Percentiles rank a stretch among this genome's conserved stretches.
phyloP scores from a whole-genome alignment of 1,140 invertebrate species.

The Trichomalopsis sarcophagae region DNA sequence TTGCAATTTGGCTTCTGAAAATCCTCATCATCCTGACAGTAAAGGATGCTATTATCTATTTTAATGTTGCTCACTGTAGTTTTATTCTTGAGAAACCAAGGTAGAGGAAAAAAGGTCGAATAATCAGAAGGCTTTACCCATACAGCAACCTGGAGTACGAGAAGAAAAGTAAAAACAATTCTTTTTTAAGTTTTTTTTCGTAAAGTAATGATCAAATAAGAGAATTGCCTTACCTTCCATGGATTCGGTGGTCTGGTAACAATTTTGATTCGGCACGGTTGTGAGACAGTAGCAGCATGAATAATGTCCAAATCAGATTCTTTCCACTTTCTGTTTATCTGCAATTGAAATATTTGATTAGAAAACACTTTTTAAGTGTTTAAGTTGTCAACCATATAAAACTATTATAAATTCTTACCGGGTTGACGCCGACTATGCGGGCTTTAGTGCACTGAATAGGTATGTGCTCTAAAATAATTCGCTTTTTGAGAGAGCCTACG shows the following conservation, averaged over 20 bases:
- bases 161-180: not conserved
- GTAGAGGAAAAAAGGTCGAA: not conserved
- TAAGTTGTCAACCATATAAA: not conserved
- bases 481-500: slow-evolving; percentile 76
- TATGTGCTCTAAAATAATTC: slow-evolving; percentile 76
- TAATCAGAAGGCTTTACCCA: not conserved
- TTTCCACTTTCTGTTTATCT: slow-evolving; percentile 58
- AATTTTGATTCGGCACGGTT: slow-evolving; percentile 57
- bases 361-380: not conserved
- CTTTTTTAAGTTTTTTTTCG: not conserved
- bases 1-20: not conserved
- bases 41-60: not conserved
- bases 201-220: not conserved
- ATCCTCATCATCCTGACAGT: not conserved
- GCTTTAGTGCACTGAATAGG: slow-evolving; percentile 74
- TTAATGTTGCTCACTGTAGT: not conserved
- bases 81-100: slow-evolving; percentile 35
- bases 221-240: slow-evolving; percentile 6
- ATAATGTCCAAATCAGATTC: slow-evolving; percentile 64
- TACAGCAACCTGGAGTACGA: not conserved
- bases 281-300: slow-evolving; percentile 63
- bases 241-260: slow-evolving; percentile 42
- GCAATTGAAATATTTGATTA: not conserved
- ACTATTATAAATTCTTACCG: slow-evolving; percentile 62
- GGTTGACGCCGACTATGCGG: slow-evolving; percentile 63